Base-by-base conservation (phyloP, 1,140 invertebrate genomes). In the Gerris buenoi region DNA sequence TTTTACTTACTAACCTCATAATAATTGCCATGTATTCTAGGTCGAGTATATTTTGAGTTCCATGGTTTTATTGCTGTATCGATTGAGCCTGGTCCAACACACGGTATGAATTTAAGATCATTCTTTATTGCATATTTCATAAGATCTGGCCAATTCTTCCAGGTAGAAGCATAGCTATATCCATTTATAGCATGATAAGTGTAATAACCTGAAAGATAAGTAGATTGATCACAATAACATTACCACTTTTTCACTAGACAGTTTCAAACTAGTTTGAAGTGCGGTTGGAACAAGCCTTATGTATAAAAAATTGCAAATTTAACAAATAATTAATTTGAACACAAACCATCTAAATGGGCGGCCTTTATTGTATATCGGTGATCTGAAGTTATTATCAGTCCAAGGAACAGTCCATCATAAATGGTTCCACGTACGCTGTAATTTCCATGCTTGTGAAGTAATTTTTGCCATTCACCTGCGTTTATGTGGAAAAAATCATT, bases 101-200 rank as follows among this genome's bases (percentile, higher is more conserved):
- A 83, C 1, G 83, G 83, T 57, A 83, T 76, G 72, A 85, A 85
- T 3, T 83, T 63, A 67, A 85, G 75, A 61, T 78, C 77, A 69
- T 82, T 82, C 62, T 82, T 79, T 27, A 77, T 70, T 0, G 82
- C 82, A 71, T 81, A 84, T 57, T 81, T 81, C 65, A 79, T 79
- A 14, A 85, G 72, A 71, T 77, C 78, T 61, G 77, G 78, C 83
- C 83, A 85, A 74, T 85, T 84, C 73, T 85, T 85, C 82, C 82
- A 85, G 10, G 83, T 81, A 67, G 82, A 83, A 15, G 82, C 82
- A 70, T 81, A 84, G 68, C 81, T 82, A 58, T 82, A 83, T 1
- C 81, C 81, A 74, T 84, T 84, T 27, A 78, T 79, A 0, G 82
- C 81, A 71, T 83, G 79, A 64, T 83, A 83, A n/a, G 81, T 83